phyloP scores from a whole-genome alignment of 2,888 invertebrate species.

The Brachylomia viminalis region DNA sequence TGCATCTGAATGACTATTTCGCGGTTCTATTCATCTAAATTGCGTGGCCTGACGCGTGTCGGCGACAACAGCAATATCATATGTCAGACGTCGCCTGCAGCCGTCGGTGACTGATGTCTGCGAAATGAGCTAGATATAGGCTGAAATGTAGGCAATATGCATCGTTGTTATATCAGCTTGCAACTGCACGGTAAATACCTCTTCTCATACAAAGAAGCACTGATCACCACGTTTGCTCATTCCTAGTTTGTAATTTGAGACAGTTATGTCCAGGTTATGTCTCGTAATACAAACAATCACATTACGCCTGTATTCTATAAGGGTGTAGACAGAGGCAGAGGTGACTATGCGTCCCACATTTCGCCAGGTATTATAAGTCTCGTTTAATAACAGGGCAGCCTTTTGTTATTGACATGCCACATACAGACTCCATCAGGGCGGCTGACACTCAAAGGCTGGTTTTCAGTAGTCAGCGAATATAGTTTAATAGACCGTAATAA shows the following conservation, averaged over 20 bases:
- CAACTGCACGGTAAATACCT: no score
- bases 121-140: neutral
- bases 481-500: no score
- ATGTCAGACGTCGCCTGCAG: constrained; percentile 24
- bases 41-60: constrained; percentile 4
- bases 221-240: neutral
- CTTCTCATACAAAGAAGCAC: neutral
- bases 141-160: neutral
- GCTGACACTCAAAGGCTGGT: no score
- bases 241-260: neutral
- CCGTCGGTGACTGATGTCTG: constrained; percentile 17
- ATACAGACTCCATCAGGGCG: no score
- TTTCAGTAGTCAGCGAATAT: no score
- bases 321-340: neutral
- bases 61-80: constrained; percentile 18
- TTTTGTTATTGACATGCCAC: no score
- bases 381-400: no score
- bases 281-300: neutral
- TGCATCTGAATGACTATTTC: constrained; percentile 6
- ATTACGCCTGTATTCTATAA: neutral
- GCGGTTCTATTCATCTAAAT: constrained; percentile 14
- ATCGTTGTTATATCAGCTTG: neutral
- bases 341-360: neutral
- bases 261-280: neutral
- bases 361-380: no score